phyloP scores from a whole-genome alignment of 2,797 vertebrate species.

The Chelonia mydas region DNA sequence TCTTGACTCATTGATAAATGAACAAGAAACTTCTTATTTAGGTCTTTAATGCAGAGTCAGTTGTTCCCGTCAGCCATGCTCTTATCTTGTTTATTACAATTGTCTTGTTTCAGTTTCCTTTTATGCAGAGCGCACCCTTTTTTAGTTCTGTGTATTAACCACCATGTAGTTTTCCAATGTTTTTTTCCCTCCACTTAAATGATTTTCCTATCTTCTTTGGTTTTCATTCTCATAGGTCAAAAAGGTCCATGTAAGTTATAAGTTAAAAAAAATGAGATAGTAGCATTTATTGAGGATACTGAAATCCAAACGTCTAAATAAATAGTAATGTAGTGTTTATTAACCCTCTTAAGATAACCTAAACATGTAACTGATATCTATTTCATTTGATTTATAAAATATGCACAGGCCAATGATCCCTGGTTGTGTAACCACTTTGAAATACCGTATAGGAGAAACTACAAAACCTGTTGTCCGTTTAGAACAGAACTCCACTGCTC shows the following conservation, averaged over 20 bases:
- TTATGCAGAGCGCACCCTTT: background rate
- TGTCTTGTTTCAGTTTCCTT: background rate
- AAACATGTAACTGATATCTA: no score
- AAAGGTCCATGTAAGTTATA: background rate
- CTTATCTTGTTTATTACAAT: slow-evolving; percentile 47
- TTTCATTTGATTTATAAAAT: fast-evolving
- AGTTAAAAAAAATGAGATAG: background rate
- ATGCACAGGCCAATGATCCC: background rate
- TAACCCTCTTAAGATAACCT: background rate
- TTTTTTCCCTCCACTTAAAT: background rate
- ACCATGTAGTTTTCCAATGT: slow-evolving; percentile 5
- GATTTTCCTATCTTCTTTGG: background rate
- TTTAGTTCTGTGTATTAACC: background rate
- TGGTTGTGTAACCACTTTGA: background rate
- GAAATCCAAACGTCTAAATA: background rate
- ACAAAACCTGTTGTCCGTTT: background rate
- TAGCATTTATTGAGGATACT: background rate
- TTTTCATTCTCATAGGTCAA: background rate
- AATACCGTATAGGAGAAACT: background rate
- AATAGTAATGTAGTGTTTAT: background rate
- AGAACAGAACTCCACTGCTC: background rate
- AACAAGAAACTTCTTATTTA: background rate
- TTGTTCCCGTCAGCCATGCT: background rate
- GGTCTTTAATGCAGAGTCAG: slow-evolving; percentile 16
- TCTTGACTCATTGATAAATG: background rate